Evolutionary conservation across 2,797 vertebrate genomes (phyloP).

Genomic region (Ctenochaetus hawaiiensis): DNA sequence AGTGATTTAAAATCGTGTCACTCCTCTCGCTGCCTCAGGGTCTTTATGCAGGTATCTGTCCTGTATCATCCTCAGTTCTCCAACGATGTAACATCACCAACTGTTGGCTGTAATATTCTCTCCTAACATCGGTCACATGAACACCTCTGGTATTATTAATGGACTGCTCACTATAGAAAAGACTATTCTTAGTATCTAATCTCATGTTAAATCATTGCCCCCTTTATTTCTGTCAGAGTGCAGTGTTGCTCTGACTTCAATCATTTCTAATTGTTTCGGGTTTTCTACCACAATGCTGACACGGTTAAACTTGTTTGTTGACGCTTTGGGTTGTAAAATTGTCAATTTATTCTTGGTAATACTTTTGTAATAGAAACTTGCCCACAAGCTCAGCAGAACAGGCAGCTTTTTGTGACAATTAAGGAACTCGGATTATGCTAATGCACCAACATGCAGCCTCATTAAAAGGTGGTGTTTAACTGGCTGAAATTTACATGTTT

Average conservation of each 20-base stretch:
- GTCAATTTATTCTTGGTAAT: background rate
- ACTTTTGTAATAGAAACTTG: background rate
- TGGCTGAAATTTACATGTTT: background rate
- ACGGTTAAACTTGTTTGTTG: background rate
- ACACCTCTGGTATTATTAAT: background rate
- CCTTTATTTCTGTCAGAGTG: background rate
- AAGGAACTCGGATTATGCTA: background rate
- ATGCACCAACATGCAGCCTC: background rate
- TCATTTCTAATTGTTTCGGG: background rate
- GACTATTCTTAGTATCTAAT: conserved; percentile 2
- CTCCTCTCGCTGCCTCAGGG: background rate
- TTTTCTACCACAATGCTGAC: background rate
- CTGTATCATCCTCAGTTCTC: background rate
- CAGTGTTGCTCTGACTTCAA: background rate
- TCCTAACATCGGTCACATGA: background rate
- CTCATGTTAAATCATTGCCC: background rate
- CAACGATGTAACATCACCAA: background rate
- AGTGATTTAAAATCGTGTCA: background rate
- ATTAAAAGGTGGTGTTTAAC: background rate
- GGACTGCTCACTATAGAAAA: background rate
- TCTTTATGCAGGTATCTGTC: background rate
- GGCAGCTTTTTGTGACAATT: background rate
- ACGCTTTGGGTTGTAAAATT: background rate
- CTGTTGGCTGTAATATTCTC: background rate
- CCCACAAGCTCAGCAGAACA: background rate